Percentiles rank a stretch among this genome's conserved stretches.
phyloP scores from a whole-genome alignment of 2,113 vertebrate genomes.

The Panthera leo region DNA sequence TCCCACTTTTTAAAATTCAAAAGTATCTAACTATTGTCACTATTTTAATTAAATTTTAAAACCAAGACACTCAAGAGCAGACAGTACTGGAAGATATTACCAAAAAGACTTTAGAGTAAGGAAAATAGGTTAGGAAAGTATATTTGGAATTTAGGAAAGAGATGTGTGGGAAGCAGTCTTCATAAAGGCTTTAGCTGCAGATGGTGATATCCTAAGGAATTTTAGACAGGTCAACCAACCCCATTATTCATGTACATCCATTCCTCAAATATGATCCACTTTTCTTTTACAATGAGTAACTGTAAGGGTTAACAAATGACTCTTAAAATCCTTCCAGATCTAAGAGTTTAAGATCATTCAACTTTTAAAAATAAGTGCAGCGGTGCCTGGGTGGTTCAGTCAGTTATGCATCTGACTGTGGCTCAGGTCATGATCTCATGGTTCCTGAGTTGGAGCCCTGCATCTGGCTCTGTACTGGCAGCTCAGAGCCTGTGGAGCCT shows the following conservation, averaged over 20 bases:
- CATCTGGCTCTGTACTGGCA: too few species aligned
- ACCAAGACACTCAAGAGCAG: slow-evolving; percentile 7
- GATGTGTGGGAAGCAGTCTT: not conserved
- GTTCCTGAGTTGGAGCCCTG: too few species aligned
- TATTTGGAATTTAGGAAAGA: slow-evolving; percentile 30
- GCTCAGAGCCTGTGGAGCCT: too few species aligned
- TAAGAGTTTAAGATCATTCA: not conserved
- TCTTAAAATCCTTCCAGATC: not conserved
- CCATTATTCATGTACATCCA: not conserved
- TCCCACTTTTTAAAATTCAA: not conserved
- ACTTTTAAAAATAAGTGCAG: slow-evolving; percentile 30
- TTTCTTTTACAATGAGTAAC: not conserved
- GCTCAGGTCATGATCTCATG: too few species aligned
- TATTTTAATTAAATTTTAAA: slow-evolving; percentile 47
- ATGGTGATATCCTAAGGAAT: not conserved
- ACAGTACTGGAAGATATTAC: not conserved
- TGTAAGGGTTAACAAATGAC: not conserved
- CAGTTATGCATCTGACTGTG: too few species aligned
- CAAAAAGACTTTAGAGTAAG: not conserved
- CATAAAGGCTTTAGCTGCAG: not conserved
- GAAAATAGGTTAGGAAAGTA: not conserved
- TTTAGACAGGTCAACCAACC: not conserved
- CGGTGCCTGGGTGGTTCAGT: too few species aligned
- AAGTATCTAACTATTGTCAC: not conserved
- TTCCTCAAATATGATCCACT: not conserved